These are phyloP conservation scores for Phenacoccus solenopsis DNA, from an alignment of 1,140 invertebrate genomes.

Conservation along the genomic window DNA sequence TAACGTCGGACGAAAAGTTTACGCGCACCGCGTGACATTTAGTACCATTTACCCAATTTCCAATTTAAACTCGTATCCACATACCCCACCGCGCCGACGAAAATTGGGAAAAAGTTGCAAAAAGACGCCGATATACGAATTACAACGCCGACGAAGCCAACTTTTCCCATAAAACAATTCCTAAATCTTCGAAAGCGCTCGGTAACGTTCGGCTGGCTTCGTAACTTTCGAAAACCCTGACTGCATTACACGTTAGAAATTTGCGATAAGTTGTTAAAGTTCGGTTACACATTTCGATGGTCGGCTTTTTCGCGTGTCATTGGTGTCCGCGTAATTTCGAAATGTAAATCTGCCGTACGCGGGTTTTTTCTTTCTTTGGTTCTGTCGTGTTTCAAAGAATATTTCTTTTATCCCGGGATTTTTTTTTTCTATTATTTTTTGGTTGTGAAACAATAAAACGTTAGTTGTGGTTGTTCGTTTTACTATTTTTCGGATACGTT, in stretches of 20 bases:
- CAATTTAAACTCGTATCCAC: background rate
- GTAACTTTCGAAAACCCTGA: background rate
- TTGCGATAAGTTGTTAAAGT: background rate
- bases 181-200: background rate
- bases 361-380: no score
- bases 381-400: no score
- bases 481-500: no score
- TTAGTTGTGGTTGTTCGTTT: no score
- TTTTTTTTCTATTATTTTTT: no score
- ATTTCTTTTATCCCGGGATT: no score
- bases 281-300: background rate
- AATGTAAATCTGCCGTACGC: background rate
- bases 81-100: background rate
- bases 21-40: background rate
- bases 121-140: background rate
- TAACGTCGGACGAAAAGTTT: background rate
- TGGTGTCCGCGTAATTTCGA: background rate
- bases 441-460: no score
- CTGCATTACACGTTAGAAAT: background rate
- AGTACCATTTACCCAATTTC: constrained; percentile 1
- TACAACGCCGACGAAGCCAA: background rate
- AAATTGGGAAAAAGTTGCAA: background rate
- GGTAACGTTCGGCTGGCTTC: background rate
- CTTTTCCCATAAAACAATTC: constrained; percentile 2
- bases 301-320: background rate